These are phyloP conservation scores for Pterois miles DNA, from an alignment of 2,797 vertebrate genomes.

Conservation along the genomic window DNA sequence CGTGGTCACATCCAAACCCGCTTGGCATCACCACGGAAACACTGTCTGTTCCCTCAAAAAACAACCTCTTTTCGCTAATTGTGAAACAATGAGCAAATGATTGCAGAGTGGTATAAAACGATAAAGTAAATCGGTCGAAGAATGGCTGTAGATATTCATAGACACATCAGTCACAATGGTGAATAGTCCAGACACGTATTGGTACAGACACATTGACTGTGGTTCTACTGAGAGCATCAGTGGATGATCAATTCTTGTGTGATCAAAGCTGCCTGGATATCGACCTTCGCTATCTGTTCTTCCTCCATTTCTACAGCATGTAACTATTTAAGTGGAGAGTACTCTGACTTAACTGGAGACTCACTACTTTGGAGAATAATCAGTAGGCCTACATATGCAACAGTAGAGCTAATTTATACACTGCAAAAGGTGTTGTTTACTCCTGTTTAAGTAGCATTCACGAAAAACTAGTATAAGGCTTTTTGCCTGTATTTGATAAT, in stretches of 20 bases:
- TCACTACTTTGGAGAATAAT: background rate
- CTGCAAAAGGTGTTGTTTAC: background rate
- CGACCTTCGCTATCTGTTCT: background rate
- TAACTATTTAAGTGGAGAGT: background rate
- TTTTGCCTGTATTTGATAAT: no score
- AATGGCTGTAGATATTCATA: background rate
- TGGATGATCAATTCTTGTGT: background rate
- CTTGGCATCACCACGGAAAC: conserved; percentile 28
- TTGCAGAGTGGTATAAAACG: background rate
- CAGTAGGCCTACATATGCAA: no score
- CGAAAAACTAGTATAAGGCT: background rate
- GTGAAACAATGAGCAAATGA: background rate
- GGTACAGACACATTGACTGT: background rate
- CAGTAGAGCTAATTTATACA: background rate
- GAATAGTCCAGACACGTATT: background rate
- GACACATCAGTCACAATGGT: background rate
- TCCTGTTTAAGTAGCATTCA: background rate
- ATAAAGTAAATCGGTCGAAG: background rate
- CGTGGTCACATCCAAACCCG: conserved; percentile 25
- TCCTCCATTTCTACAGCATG: background rate
- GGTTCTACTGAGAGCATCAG: background rate
- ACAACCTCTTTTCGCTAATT: background rate
- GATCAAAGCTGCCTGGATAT: background rate
- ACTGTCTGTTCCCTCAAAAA: conserved; percentile 6
- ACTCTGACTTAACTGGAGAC: background rate